Evolutionary conservation across 2,113 vertebrate genomes (phyloP).

Genomic region (Pipa parva): DNA sequence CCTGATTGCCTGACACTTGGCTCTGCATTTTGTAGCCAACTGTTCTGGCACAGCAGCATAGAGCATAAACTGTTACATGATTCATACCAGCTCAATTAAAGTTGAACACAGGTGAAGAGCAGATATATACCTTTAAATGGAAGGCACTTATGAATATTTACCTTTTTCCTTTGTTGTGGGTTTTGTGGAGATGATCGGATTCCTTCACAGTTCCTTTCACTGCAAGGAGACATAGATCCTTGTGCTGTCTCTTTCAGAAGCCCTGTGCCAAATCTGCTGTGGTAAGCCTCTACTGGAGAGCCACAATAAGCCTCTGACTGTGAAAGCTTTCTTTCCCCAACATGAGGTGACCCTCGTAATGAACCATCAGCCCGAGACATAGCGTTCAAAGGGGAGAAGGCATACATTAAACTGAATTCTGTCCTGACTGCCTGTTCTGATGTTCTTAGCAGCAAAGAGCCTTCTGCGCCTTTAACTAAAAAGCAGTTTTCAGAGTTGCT

Average conservation of each 20-base stretch:
- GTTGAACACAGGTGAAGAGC: no score
- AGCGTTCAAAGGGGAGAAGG: slow-evolving; percentile 94
- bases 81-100: no score
- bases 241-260: slow-evolving; percentile 72
- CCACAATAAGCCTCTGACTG: slow-evolving; percentile 76
- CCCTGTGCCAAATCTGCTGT: slow-evolving; percentile 73
- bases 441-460: slow-evolving; percentile 64
- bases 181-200: slow-evolving; percentile 80
- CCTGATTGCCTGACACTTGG: no score
- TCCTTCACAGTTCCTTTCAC: slow-evolving; percentile 80
- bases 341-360: slow-evolving; percentile 62
- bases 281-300: slow-evolving; percentile 84
- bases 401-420: slow-evolving; percentile 98
- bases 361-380: slow-evolving; percentile 77
- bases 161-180: slow-evolving; percentile 95
- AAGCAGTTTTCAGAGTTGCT: slow-evolving; percentile 62
- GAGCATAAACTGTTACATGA: no score
- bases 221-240: slow-evolving; percentile 77
- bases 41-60: no score
- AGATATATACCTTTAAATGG: no score
- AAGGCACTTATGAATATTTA: slow-evolving; percentile 56
- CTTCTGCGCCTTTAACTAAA: slow-evolving; percentile 65
- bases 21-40: no score
- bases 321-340: slow-evolving; percentile 71
- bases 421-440: slow-evolving; percentile 93